Evolutionary conservation across 2,113 vertebrate genomes (phyloP).

Genomic region (Bostrychus sinensis): DNA sequence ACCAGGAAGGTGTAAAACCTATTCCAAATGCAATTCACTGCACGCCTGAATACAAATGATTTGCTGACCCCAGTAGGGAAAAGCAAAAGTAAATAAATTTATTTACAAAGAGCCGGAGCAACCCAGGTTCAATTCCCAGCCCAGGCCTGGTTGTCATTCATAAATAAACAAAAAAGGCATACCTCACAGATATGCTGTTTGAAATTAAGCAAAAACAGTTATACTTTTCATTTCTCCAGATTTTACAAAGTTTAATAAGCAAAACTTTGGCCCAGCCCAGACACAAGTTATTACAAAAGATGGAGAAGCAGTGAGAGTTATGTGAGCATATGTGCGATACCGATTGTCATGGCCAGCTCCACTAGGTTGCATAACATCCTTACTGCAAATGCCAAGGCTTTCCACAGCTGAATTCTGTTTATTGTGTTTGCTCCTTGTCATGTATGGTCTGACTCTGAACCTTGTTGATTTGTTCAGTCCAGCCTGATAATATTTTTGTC

Average conservation of each 20-base stretch:
- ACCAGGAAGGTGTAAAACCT: background rate
- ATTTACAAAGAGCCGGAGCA: background rate
- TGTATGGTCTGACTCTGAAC: slow-evolving; percentile 17
- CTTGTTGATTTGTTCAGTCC: slow-evolving; percentile 17
- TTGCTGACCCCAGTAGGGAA: background rate
- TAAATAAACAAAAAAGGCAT: background rate
- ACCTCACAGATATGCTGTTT: too few species aligned
- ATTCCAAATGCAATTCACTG: background rate
- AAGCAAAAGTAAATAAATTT: too few species aligned
- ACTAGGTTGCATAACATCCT: slow-evolving; percentile 60
- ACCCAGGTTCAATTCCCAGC: too few species aligned
- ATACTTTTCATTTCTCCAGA: background rate
- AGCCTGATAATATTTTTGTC: slow-evolving; percentile 12
- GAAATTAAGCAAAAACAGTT: too few species aligned
- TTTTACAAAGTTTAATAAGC: background rate
- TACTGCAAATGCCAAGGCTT: slow-evolving; percentile 60
- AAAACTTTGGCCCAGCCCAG: background rate
- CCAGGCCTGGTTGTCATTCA: too few species aligned
- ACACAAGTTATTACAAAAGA: slow-evolving; percentile 11
- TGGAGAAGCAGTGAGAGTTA: slow-evolving; percentile 6
- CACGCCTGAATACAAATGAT: background rate
- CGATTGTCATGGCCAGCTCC: slow-evolving; percentile 40
- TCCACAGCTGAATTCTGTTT: slow-evolving; percentile 61
- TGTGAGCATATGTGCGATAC: slow-evolving; percentile 36
- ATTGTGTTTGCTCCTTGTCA: slow-evolving; percentile 49